Percentiles rank a stretch among this genome's conserved stretches.
Evolutionary conservation across 1,140 invertebrate genomes (phyloP).

Genomic region (Bradysia coprophila): DNA sequence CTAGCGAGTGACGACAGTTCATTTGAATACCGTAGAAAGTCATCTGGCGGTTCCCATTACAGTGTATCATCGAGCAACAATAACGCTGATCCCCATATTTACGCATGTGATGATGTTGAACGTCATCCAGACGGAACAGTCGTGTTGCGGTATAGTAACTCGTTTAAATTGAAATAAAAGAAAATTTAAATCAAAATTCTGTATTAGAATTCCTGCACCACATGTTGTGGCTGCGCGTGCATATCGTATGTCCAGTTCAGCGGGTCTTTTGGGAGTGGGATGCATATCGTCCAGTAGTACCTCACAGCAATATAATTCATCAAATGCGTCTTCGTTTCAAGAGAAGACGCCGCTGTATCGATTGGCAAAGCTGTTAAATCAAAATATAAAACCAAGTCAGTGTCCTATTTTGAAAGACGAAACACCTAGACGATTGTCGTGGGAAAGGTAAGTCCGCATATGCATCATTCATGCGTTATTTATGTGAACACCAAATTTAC

Average conservation of each 20-base stretch:
- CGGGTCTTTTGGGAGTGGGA: too few species aligned
- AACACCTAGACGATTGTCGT: conserved; percentile 44
- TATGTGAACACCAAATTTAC: not conserved
- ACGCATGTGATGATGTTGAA: conserved; percentile 8
- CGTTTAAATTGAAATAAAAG: not conserved
- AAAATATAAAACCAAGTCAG: conserved; percentile 28
- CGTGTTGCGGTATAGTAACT: conserved; percentile 22
- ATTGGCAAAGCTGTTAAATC: conserved; percentile 46
- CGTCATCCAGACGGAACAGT: conserved; percentile 20
- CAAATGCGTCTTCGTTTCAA: not conserved
- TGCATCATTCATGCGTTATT: too few species aligned
- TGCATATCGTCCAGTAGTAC: conserved; percentile 6
- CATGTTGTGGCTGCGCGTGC: conserved; percentile 31
- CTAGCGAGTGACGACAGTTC: conserved; percentile 27
- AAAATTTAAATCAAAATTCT: not conserved
- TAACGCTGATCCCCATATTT: conserved; percentile 4
- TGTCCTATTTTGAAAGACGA: conserved; percentile 11
- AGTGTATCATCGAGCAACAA: conserved; percentile 7
- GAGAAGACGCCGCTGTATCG: conserved; percentile 37
- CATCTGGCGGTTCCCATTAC: conserved; percentile 33
- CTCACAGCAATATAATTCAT: not conserved
- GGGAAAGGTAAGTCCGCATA: conserved; percentile 46
- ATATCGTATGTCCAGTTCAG: conserved; percentile 24
- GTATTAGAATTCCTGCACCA: conserved; percentile 25
- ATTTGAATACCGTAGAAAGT: conserved; percentile 30